phyloP scores from a whole-genome alignment of 2,113 vertebrate genomes.

The Acanthochromis polyacanthus region DNA sequence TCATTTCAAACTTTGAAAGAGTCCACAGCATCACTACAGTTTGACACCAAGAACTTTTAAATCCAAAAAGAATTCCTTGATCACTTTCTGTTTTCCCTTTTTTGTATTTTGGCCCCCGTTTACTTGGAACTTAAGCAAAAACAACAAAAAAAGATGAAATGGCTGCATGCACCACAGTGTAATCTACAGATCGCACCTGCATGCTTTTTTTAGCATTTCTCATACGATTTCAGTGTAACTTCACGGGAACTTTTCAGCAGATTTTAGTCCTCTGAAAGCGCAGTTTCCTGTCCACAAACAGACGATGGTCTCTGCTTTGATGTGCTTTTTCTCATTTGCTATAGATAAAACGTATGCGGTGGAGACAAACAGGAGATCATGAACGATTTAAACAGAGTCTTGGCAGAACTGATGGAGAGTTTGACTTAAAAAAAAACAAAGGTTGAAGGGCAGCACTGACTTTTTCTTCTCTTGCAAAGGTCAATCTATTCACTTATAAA shows the following conservation, averaged over 20 bases:
- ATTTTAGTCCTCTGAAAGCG: conserved; percentile 3
- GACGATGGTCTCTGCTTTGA: conserved; percentile 19
- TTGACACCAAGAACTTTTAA: conserved; percentile 63
- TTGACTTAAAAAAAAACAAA: conserved; percentile 32
- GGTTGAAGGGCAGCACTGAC: conserved; percentile 25
- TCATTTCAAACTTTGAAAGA: conserved; percentile 39
- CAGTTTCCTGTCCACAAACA: too few relatives aligned
- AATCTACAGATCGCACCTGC: conserved; percentile 39
- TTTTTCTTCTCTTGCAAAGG: conserved; percentile 45
- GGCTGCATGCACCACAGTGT: conserved; percentile 72
- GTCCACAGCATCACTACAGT: conserved; percentile 58
- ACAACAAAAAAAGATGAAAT: conserved; percentile 14
- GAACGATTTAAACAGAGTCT: conserved; percentile 17
- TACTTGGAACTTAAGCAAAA: conserved; percentile 39
- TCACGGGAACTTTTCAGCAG: conserved; percentile 1
- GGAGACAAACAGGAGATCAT: conserved; percentile 36
- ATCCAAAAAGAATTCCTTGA: conserved; percentile 28
- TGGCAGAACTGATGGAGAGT: conserved; percentile 15
- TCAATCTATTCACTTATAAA: conserved; percentile 61
- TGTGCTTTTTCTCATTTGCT: conserved; percentile 49
- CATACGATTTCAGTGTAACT: conserved; percentile 6
- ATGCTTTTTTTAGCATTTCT: conserved; percentile 3
- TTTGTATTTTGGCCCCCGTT: conserved; percentile 57
- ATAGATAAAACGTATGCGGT: conserved; percentile 17
- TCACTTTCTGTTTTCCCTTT: conserved; percentile 54